Evolutionary conservation across 2,797 vertebrate genomes (phyloP), one percentile per base, ranked within the genome.

Genomic region (Ctenopoma kingsleyae): DNA sequence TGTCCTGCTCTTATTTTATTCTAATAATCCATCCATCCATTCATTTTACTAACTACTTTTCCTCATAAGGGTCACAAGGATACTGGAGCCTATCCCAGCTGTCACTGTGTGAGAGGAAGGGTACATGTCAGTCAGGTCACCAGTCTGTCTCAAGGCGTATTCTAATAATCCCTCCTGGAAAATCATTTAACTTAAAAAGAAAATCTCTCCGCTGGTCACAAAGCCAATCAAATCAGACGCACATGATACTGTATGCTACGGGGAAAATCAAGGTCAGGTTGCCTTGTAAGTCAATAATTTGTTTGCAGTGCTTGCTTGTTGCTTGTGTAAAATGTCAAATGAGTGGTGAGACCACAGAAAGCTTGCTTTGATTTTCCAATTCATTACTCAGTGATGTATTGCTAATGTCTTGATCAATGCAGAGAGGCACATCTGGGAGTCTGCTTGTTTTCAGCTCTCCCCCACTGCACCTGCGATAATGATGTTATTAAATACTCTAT

Each of bases 271-370:
- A 20, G 67, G 30, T 71, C 74, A 68, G 1, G 51, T 46, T 50
- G 25, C 38, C 8, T 69, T 65, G 62, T 73, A 25, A 55, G 69
- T 81, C 56, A 44, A 74, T 72, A 17, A 62, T 58, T 57, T 71
- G 57, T 66, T 75, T 53, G 43, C 48, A 15, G 46, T n/a, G 48
- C 55, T 65, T 73, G 64, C 55, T 75, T 67, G 62, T 48, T 41
- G 38, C 63, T 71, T 59, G 54, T 84, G 77, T 70, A 57, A 80
- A 84, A 84, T 86, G 68, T 84, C 75, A 82, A 65, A 86, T 53
- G 73, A 68, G 25, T 52, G 55, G 36, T 3, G n/a, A 66, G 72
- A 78, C 60, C 65, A 64, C 53, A 41, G 57, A 71, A 73, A 66
- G 54, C 48, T 32, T 47, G 64, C 61, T 71, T 67, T 59, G 71